phyloP scores from a whole-genome alignment of 2,888 invertebrate genomes.

The Leucophora obtusa region DNA sequence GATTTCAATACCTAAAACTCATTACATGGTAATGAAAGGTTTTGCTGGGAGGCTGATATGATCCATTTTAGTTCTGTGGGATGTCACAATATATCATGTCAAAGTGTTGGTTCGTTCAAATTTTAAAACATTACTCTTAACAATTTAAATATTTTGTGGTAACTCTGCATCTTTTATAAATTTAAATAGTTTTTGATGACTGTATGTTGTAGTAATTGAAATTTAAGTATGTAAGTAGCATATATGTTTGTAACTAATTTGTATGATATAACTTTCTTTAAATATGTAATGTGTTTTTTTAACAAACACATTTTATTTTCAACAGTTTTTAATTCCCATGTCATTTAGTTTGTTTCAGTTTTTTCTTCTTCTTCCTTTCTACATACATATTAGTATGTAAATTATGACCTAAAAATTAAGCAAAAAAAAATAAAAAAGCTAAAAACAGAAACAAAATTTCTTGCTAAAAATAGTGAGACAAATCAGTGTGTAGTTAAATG shows the following conservation, averaged over 20 bases:
- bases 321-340: not conserved
- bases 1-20: no score
- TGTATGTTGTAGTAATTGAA: not conserved
- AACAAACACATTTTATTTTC: not conserved
- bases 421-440: not conserved
- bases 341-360: conserved; percentile 2
- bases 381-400: not conserved
- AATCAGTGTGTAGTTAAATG: not conserved
- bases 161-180: no score
- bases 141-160: no score
- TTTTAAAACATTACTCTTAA: no score
- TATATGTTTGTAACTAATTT: not conserved
- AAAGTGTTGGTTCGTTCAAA: no score
- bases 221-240: not conserved
- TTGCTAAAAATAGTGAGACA: conserved; percentile 5
- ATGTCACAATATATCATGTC: no score
- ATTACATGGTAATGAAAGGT: no score
- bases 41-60: no score
- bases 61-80: no score
- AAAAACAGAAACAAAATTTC: not conserved
- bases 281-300: not conserved
- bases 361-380: not conserved
- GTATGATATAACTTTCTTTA: not conserved
- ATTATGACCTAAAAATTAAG: conserved; percentile 25
- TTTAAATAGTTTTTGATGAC: no score